Evolutionary conservation across 2,113 vertebrate genomes (phyloP).

Genomic region (Pangasianodon hypophthalmus): DNA sequence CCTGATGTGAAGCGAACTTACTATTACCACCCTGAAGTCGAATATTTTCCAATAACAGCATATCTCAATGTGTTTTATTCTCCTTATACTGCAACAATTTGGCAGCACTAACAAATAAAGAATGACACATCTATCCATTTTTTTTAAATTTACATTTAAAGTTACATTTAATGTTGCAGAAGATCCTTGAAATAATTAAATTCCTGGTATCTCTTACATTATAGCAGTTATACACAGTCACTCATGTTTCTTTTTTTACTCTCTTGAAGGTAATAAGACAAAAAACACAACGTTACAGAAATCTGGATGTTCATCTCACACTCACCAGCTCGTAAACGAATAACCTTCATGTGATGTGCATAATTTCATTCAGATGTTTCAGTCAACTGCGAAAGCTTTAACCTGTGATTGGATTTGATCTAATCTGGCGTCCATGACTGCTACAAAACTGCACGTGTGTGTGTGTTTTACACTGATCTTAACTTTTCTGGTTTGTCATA

Average conservation of each 20-base stretch:
- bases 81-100: not conserved
- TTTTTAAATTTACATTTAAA: not conserved
- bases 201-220: not conserved
- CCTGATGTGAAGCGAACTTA: not conserved
- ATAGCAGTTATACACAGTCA: too few relatives aligned
- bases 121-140: not conserved
- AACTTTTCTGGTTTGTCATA: not conserved
- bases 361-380: not conserved
- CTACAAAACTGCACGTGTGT: not conserved
- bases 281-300: not conserved
- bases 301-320: not conserved
- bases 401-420: not conserved
- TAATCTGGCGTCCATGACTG: not conserved
- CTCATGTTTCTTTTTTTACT: not conserved
- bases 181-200: not conserved
- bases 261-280: not conserved
- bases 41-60: not conserved
- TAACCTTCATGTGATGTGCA: not conserved
- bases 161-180: not conserved
- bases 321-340: not conserved
- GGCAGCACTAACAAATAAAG: not conserved
- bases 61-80: not conserved
- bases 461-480: not conserved
- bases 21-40: not conserved
- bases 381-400: not conserved